These are phyloP conservation scores for Molanna angustata DNA, from an alignment of 2,888 invertebrate species.

Conservation along the genomic window DNA sequence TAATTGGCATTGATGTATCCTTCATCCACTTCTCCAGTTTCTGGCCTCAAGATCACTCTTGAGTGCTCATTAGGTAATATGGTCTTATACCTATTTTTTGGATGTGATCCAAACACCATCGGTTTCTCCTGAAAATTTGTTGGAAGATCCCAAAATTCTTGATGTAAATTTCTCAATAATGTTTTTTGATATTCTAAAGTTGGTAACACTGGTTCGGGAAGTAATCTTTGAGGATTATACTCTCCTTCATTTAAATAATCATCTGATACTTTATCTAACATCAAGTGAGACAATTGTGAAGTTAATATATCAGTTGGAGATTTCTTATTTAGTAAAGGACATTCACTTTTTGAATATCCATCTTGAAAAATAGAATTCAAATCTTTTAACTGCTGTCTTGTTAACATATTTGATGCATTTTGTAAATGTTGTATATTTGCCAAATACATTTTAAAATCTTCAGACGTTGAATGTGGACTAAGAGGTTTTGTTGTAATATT, in stretches of 20 bases:
- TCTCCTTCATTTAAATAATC: constrained; percentile 27
- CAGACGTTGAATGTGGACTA: constrained; percentile 63
- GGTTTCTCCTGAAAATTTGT: constrained; percentile 89
- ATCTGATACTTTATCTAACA: constrained; percentile 7
- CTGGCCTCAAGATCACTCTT: constrained; percentile 66
- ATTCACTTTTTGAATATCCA: constrained; percentile 51
- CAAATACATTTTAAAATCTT: constrained; percentile 68
- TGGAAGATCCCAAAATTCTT: constrained; percentile 94
- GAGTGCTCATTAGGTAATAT: constrained; percentile 89
- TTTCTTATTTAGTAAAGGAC: constrained; percentile 32
- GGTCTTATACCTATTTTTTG: constrained; percentile 86
- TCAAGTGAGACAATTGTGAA: constrained; percentile 13
- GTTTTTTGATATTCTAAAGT: constrained; percentile 62
- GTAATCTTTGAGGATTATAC: constrained; percentile 27
- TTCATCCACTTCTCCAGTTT: constrained; percentile 56
- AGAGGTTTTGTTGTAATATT: constrained; percentile 63
- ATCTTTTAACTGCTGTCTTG: constrained; percentile 59
- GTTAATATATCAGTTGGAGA: constrained; percentile 16
- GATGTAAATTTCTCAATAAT: constrained; percentile 66
- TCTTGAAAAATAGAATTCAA: constrained; percentile 58
- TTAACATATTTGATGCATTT: constrained; percentile 64
- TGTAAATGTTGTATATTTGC: constrained; percentile 72
- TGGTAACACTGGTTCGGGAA: constrained; percentile 42
- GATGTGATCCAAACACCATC: constrained; percentile 82
- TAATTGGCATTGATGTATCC: constrained; percentile 94